These are phyloP conservation scores for Cyrtorhinus lividipennis DNA, from an alignment of 1,140 invertebrate species.

Conservation along the genomic window DNA sequence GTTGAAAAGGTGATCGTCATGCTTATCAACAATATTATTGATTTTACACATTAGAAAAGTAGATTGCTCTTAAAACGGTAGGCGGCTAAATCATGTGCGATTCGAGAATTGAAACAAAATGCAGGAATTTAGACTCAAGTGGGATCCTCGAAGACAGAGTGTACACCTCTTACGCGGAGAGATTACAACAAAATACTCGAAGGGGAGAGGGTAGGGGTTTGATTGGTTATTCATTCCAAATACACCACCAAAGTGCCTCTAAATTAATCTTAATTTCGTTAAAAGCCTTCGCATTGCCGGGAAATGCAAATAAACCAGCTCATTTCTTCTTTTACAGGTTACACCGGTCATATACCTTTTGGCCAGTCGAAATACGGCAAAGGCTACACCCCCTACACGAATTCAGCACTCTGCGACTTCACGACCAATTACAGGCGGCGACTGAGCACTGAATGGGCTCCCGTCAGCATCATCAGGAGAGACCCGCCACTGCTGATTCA, in stretches of 20 bases:
- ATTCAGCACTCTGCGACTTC: conserved; percentile 48
- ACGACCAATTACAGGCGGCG: conserved; percentile 48
- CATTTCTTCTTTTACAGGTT: too few species aligned
- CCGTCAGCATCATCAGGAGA: conserved; percentile 36
- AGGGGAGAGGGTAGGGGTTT: neutral
- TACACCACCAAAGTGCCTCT: too few species aligned
- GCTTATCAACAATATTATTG: too few species aligned
- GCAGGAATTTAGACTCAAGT: neutral
- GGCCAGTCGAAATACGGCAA: conserved; percentile 46
- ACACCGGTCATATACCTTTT: conserved; percentile 49
- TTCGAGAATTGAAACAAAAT: neutral
- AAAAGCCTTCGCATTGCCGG: too few species aligned
- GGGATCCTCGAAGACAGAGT: neutral
- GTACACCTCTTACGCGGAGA: neutral
- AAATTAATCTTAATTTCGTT: too few species aligned
- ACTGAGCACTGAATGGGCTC: conserved; percentile 50
- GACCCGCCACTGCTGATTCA: conserved; percentile 35
- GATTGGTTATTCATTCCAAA: too few species aligned
- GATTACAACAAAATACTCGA: neutral
- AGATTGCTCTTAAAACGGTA: too few species aligned
- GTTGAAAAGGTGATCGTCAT: too few species aligned
- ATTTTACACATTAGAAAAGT: too few species aligned
- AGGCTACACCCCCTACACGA: conserved; percentile 42
- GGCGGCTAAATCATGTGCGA: neutral
- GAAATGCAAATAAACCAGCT: too few species aligned